phyloP scores from a whole-genome alignment of 2,113 vertebrate genomes.

The Gnathochromis pfefferi region DNA sequence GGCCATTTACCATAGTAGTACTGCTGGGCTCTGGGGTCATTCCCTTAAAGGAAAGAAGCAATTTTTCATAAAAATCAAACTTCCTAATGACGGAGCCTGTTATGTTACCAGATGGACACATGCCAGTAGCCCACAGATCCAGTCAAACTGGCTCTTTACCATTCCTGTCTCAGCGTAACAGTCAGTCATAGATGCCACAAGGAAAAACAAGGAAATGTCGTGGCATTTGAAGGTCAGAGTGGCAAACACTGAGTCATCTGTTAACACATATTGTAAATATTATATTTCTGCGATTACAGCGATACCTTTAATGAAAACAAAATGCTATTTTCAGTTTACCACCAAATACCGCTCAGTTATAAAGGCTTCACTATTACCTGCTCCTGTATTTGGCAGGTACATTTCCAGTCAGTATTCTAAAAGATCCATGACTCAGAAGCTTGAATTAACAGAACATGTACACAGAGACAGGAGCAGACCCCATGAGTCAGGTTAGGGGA shows the following conservation, averaged over 20 bases:
- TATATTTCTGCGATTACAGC: neutral
- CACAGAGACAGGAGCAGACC: neutral
- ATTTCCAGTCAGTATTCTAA: neutral
- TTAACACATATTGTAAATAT: neutral
- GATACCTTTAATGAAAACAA: neutral
- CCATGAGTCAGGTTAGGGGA: neutral
- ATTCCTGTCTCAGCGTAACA: neutral
- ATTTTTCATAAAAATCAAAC: neutral
- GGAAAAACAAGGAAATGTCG: neutral
- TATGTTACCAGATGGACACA: neutral
- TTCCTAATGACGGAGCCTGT: neutral
- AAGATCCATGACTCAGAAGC: neutral
- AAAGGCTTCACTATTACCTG: neutral
- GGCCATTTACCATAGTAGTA: neutral
- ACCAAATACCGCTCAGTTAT: accelerated
- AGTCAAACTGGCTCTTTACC: neutral
- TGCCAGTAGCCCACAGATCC: neutral
- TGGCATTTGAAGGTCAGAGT: neutral
- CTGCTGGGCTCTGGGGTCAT: neutral
- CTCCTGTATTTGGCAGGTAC: neutral
- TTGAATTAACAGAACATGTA: neutral
- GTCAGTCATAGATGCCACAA: neutral
- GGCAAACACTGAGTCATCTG: neutral
- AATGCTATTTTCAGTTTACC: neutral
- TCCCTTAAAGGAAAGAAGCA: neutral